Evolutionary conservation across 2,888 invertebrate genomes (phyloP).

Genomic region (Acanthoscelides obtectus): DNA sequence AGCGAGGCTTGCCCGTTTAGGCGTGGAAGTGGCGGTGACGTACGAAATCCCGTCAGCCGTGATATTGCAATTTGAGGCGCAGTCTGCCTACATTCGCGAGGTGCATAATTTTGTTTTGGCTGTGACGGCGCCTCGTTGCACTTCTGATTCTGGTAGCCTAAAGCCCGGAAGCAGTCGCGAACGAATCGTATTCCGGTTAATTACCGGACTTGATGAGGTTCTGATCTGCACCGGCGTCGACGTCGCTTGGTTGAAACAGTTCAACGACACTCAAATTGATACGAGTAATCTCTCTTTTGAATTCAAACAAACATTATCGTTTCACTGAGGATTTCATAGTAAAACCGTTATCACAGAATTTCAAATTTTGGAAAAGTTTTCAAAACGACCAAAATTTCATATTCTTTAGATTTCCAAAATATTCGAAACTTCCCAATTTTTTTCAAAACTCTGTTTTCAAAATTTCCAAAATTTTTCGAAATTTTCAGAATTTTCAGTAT

Average conservation of each 20-base stretch:
- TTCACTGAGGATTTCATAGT: no score
- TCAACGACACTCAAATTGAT: background rate
- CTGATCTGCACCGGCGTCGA: background rate
- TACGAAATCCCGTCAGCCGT: background rate
- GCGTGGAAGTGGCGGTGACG: background rate
- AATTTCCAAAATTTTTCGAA: no score
- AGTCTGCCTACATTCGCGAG: background rate
- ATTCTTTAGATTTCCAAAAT: no score
- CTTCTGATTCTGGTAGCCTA: background rate
- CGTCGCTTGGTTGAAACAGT: background rate
- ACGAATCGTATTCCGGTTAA: background rate
- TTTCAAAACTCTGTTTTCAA: no score
- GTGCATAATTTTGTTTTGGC: background rate
- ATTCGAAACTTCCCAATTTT: no score
- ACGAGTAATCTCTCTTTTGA: no score
- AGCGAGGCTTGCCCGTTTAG: background rate
- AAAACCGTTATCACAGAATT: no score
- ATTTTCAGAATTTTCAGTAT: no score
- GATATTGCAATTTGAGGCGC: background rate
- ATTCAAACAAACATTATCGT: no score
- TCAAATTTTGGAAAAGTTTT: no score
- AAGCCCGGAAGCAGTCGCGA: background rate
- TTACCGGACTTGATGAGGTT: background rate
- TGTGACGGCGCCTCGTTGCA: background rate
- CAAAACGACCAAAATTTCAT: no score